Evolutionary conservation across 1,140 invertebrate genomes (phyloP).

Genomic region (Caenorhabditis latens): DNA sequence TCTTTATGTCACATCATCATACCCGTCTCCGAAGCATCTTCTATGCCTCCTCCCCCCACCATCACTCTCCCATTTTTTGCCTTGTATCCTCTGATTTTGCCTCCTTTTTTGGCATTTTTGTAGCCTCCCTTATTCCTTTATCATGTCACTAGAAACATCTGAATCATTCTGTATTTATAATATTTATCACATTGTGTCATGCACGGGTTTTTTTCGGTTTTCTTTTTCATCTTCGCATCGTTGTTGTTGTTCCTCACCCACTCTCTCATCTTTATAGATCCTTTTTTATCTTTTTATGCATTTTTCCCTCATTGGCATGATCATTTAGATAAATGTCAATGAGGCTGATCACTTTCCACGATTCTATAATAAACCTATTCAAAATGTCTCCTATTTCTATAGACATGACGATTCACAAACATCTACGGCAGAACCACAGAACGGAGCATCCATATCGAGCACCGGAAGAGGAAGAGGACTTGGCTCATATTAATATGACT

Average conservation of each 20-base stretch:
- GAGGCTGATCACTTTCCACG: not conserved
- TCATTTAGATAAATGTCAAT: not conserved
- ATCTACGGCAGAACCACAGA: not conserved
- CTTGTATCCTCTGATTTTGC: conserved; percentile 10
- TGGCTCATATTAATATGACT: conserved; percentile 37
- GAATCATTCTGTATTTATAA: conserved; percentile 15
- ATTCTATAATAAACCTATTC: not conserved
- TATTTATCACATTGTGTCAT: conserved; percentile 35
- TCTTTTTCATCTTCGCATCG: not conserved
- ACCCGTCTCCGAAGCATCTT: conserved; percentile 8
- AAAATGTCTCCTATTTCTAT: not conserved
- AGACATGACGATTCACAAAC: conserved; percentile 37
- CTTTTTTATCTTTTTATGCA: not conserved
- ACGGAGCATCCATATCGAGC: conserved; percentile 7
- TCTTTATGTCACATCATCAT: conserved; percentile 46
- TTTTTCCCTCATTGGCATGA: not conserved
- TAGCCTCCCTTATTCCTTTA: not conserved
- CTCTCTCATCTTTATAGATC: not conserved
- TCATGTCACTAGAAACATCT: conserved; percentile 2
- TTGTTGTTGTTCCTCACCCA: no score
- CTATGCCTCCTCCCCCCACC: not conserved
- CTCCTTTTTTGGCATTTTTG: conserved; percentile 25
- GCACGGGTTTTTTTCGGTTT: conserved; percentile 39
- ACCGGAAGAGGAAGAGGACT: conserved; percentile 23
- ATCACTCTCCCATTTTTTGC: not conserved